Evolutionary conservation across 23 tunicate genomes (phyloP), one percentile per base, ranked within the genome.

Genomic region (Ascidia mentula): DNA sequence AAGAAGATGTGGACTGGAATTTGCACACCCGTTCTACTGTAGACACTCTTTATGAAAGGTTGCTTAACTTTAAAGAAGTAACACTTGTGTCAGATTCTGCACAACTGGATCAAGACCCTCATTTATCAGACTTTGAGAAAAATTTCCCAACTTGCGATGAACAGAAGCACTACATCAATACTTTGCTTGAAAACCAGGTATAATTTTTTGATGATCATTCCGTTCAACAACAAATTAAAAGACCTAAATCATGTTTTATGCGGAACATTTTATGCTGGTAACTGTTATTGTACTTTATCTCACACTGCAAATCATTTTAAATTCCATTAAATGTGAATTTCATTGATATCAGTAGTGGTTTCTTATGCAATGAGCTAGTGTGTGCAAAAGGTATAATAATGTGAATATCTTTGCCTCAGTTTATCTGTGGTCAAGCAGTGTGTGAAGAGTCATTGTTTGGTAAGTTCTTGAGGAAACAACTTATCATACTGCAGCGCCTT

Each of bases 391-490:
- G 45, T 34, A 13, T 34, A 31, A 74, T 74, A 31, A 31, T 74
- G 26, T 74, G 13, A 31, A 34, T 34, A n/a, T n/a, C n/a, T n/a
- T n/a, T n/a, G n/a, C n/a, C n/a, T n/a, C 72, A 92, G 97, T 38
- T 92, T 33, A 36, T 82, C 15, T 80, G 87, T 26, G 90, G 94
- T 15, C 80, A 81, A 69, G 40, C 71, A 65, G 86, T 83, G 9
- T 89, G 93, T 46, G 90, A 83, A 32, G 92, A 92, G 40, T 87
- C 86, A 32, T 83, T 92, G 72, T 87, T 85, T 74, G 97, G 90
- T 15, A 70, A 85, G n/a, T 79, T 80, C 37, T 40, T 92, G 30
- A 86, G 79, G 69, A 70, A 40, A 60, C 79, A 82, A 42, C 89
- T 92, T 1, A 87, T 78, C 20, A 45, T 92, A 0, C 53, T 92